Evolutionary conservation across 2,888 invertebrate species (phyloP).

Genomic region (Altica lythri): DNA sequence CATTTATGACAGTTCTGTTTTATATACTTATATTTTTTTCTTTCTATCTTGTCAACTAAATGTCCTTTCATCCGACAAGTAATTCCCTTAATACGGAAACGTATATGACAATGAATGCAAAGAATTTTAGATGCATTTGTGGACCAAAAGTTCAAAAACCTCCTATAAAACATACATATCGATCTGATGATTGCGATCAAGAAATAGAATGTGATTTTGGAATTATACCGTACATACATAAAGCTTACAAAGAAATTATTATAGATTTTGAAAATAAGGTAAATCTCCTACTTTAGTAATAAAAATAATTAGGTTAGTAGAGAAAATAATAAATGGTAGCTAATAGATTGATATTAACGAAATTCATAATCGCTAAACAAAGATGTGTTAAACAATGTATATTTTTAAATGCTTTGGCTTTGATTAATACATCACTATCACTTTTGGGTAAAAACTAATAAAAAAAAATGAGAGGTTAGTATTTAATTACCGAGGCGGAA

Average conservation of each 20-base stretch:
- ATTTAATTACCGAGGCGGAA: no score
- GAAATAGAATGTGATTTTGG: slow-evolving; percentile 28
- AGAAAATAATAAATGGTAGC: no score
- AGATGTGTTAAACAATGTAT: no score
- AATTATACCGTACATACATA: slow-evolving; percentile 28
- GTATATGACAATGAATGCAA: slow-evolving; percentile 11
- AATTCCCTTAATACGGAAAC: no score
- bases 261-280: slow-evolving; percentile 25
- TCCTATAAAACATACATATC: slow-evolving; percentile 4
- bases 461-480: no score
- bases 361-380: neutral
- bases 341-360: neutral
- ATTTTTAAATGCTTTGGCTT: no score
- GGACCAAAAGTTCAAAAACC: neutral
- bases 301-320: no score
- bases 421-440: neutral
- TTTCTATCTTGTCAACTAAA: no score
- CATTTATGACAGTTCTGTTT: no score
- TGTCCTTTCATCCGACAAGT: no score
- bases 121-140: slow-evolving; percentile 1
- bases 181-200: neutral
- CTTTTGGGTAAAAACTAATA: neutral
- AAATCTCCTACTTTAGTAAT: no score
- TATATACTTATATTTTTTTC: no score
- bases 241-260: slow-evolving; percentile 19